Base-by-base conservation (phyloP, 1,140 invertebrate genomes). In the Ips typographus region DNA sequence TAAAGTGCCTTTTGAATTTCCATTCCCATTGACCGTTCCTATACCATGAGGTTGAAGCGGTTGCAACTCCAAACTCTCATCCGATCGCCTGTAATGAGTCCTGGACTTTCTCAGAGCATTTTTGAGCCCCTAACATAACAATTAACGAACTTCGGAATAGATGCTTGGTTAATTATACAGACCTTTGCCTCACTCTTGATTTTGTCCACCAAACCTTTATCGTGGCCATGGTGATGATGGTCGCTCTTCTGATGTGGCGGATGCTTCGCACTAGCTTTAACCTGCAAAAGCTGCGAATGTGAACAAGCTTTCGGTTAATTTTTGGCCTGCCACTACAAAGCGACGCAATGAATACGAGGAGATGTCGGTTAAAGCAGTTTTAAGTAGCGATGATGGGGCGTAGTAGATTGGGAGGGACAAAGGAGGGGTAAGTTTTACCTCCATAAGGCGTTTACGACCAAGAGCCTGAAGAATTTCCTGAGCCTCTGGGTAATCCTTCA, bases 401-500 rank as follows among this genome's bases (percentile, higher is more conserved):
- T n/a, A n/a, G 4, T 4, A 47, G n/a, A 37, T 2, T 55, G 6
- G 37, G 8, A 36, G 1, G 78, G 77, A 40, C 7, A 58, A 39
- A 2, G 40, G 7, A 40, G 8, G 72, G 47, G 76, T 75, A 59
- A 79, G 60, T 41, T 86, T 82, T 2, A 89, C 94, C 79, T 96
- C 94, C 86, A 93, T 93, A n/a, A 95, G 81, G 1, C 94, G 84
- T 75, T 94, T 95, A 39, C 92, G 84, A 0, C 94, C 94, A 1
- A 96, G 83, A 8, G 89, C 93, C 77, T 95, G 92, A 2, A 96
- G 82, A 60, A 96, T 95, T 77, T 96, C 94, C 82, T 98, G 93
- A 1, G 96, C 96, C 80, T 98, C 95, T 0, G 95, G 96, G 75
- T 98, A 97, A 79, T 98, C 95, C 79, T 96, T 97, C 89, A 98